Evolutionary conservation across 2,888 invertebrate species (phyloP), one percentile per base, ranked within the genome.

Genomic region (Hemithea aestivaria): DNA sequence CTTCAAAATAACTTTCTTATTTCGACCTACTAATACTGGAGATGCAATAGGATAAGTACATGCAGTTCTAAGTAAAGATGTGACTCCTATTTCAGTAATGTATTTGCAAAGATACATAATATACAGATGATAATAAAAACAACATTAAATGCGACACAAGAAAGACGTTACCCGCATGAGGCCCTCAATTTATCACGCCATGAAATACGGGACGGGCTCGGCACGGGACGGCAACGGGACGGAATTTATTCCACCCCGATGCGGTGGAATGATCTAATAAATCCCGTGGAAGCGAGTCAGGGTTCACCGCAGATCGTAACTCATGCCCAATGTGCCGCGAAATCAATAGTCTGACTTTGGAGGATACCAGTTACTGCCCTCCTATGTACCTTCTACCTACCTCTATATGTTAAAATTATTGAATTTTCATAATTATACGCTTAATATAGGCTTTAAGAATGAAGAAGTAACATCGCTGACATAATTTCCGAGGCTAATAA

Each of bases 261-360:
- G 77, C 64, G 68, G 73, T 70, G 63, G 70, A 77, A 76, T 74
- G 75, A 76, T 75, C 76, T 78, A 78, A 83, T 83, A 84, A 85
- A 84, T 85, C 73, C 71, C 60, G 58, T 63, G 72, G 72, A 71
- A 66, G 72, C 66, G 70, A 71, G 75, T 77, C 76, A 74, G 66
- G 70, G 73, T 73, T 71, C 74, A 73, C 75, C 77, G 69, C 81
- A 73, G 66, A 47, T 59, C 48, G 74, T 85, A 83, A 80, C 69
- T 84, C 79, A 75, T 55, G 69, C 50, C 66, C 83, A 81, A 84
- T 84, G 84, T 76, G 62, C 79, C 83, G 81, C 78, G 82, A 84
- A 84, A 84, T 85, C 82, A 81, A 84, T 80, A 83, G 72, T 76
- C 67, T 66, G 69, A 7, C 26, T 35, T 22, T 10, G 7, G 21